A percentile compares a stretch with the other conserved stretches of the same genome.
These are phyloP conservation scores for Xiphydria camelus DNA, from an alignment of 2,888 invertebrate genomes.

Conservation along the genomic window DNA sequence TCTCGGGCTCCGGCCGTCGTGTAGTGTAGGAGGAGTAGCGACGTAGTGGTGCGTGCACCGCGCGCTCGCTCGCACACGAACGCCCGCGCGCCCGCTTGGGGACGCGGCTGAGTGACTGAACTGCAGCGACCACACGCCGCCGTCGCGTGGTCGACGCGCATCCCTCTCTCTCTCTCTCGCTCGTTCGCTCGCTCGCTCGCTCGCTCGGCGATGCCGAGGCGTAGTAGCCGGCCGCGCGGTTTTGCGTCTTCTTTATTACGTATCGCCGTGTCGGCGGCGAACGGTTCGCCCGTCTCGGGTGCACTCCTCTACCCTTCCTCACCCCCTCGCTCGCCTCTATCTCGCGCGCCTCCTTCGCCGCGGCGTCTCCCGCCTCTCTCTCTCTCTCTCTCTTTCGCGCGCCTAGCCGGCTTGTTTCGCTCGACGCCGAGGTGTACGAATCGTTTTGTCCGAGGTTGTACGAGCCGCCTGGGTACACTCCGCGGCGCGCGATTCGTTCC, in stretches of 20 bases:
- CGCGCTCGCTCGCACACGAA: conserved; percentile 16
- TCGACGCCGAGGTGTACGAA: too few species aligned
- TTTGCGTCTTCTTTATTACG: conserved; percentile 3
- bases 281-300: neutral
- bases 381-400: neutral
- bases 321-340: conserved; percentile 8
- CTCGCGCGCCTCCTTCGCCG: neutral
- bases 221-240: conserved; percentile 16
- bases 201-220: conserved; percentile 19
- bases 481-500: neutral
- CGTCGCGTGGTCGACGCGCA: conserved; percentile 18
- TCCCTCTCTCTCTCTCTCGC: too few species aligned
- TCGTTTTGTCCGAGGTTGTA: neutral
- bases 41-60: conserved; percentile 14
- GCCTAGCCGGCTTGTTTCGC: too few species aligned
- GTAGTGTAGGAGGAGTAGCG: too few species aligned
- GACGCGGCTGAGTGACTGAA: conserved; percentile 35
- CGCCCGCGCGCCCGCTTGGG: conserved; percentile 1
- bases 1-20: too few species aligned
- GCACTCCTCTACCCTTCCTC: conserved; percentile 13
- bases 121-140: conserved; percentile 37
- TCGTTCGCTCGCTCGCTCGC: conserved; percentile 23
- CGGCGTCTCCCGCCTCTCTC: conserved; percentile 4
- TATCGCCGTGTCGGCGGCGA: neutral
- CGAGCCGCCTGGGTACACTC: neutral